Conservation (phyloP, 1,140 invertebrate genomes). For the Platyscapa corneri region DNA sequence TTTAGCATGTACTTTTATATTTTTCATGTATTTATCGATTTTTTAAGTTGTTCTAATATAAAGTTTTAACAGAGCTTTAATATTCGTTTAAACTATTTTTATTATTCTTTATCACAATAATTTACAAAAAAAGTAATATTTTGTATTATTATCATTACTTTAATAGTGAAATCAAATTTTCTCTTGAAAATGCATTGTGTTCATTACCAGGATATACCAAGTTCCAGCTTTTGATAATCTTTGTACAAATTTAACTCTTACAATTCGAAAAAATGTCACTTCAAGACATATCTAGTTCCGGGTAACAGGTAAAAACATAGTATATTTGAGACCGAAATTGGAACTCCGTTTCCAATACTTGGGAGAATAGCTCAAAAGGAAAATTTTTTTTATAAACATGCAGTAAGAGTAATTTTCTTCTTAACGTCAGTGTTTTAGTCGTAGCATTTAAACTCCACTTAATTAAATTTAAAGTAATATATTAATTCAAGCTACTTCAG, state of each 20-base stretch:
- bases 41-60: background rate
- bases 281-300: background rate
- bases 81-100: no score
- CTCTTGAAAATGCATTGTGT: no score
- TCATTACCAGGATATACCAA: no score
- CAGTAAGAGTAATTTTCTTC: no score
- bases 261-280: background rate
- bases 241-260: background rate
- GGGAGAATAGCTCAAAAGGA: background rate
- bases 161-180: no score
- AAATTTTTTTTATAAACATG: background rate
- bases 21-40: background rate
- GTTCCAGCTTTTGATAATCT: background rate
- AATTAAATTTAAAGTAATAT: no score
- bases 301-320: conserved; percentile 6
- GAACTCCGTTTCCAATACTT: background rate
- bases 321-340: background rate
- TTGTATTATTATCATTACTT: background rate
- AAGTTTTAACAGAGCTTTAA: no score
- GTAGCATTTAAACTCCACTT: no score
- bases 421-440: no score
- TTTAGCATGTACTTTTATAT: background rate
- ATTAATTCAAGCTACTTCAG: no score
- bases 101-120: background rate
- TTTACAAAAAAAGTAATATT: background rate